phyloP scores from a whole-genome alignment of 2,113 vertebrate genomes.

The Malurus elegans region DNA sequence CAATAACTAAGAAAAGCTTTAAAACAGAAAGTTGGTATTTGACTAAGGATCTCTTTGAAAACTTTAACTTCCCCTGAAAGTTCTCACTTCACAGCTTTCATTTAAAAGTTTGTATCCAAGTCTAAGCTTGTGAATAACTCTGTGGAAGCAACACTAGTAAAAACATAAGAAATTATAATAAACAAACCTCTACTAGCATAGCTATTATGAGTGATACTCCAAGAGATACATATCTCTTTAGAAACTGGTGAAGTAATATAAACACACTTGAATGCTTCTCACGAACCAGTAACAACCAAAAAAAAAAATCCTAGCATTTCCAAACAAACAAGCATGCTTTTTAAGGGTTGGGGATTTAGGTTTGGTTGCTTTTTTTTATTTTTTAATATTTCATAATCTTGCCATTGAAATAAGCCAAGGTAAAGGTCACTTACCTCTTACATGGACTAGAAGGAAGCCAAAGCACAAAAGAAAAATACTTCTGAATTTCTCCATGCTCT shows the following conservation, averaged over 20 bases:
- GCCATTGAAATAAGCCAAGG: background rate
- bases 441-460: slow-evolving; percentile 21
- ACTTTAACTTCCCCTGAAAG: background rate
- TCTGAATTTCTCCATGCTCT: slow-evolving; percentile 39
- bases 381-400: background rate
- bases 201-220: background rate
- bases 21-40: background rate
- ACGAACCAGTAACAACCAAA: background rate
- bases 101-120: background rate
- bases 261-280: background rate
- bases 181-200: background rate
- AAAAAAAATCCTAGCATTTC: background rate
- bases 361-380: rapidly evolving
- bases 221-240: background rate
- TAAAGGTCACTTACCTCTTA: slow-evolving; percentile 47
- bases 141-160: background rate
- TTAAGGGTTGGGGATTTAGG: background rate
- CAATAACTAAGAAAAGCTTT: background rate
- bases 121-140: background rate
- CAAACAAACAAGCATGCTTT: background rate
- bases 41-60: background rate
- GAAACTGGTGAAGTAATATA: background rate
- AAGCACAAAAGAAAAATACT: slow-evolving; percentile 13
- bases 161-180: background rate
- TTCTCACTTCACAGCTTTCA: background rate